Percentiles rank a stretch among this genome's conserved stretches.
Conservation (phyloP, 2,797 vertebrate species). For the Anguilla marmorata region DNA sequence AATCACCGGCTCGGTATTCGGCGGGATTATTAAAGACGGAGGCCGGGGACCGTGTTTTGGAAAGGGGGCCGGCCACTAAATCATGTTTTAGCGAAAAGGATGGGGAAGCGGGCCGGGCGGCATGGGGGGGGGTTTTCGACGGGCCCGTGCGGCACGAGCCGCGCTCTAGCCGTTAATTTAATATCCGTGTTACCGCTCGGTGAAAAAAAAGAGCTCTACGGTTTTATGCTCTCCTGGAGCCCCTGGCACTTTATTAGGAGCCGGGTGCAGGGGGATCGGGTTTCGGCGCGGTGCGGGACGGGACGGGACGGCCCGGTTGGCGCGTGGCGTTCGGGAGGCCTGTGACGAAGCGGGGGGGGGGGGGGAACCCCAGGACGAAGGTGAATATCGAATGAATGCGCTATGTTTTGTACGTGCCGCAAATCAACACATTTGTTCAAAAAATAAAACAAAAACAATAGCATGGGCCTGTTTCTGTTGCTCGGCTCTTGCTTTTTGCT, state of each 20-base stretch:
- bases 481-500: too few species aligned
- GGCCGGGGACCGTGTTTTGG: not conserved
- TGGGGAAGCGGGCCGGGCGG: not conserved
- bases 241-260: not conserved
- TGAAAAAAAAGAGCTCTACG: slow-evolving; percentile 15
- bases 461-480: too few species aligned
- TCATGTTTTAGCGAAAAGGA: not conserved
- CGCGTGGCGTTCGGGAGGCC: not conserved
- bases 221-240: not conserved
- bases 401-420: too few species aligned
- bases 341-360: not conserved
- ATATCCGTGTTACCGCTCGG: slow-evolving; percentile 14
- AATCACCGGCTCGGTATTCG: not conserved
- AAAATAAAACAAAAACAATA: too few species aligned
- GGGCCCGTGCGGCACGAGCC: not conserved
- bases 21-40: not conserved
- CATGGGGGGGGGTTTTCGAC: too few species aligned
- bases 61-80: not conserved
- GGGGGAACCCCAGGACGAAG: not conserved
- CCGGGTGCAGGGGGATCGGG: not conserved
- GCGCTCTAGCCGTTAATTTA: not conserved
- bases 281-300: not conserved
- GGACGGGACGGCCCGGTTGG: not conserved
- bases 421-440: not conserved
- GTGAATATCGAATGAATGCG: not conserved